Percentiles rank a stretch among this genome's conserved stretches.
Conservation (phyloP, 2,113 vertebrate species). For the Chloropsis hardwickii region DNA sequence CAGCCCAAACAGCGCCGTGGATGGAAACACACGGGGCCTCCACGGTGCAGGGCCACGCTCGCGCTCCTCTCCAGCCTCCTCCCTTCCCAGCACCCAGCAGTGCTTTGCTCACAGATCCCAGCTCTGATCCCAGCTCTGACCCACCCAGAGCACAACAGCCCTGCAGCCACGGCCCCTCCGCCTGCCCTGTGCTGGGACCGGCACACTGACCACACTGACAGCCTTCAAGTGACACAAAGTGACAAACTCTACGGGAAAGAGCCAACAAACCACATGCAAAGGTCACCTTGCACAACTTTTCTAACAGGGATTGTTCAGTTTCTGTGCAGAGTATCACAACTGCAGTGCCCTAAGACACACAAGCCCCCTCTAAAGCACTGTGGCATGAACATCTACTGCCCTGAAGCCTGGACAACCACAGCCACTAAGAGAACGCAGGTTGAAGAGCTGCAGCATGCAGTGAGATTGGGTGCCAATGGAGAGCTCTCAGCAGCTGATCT, state of each 20-base stretch:
- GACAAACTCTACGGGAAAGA: background rate
- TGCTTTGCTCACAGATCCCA: background rate
- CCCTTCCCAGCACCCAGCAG: background rate
- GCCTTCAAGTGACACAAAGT: background rate
- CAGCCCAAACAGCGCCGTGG: accelerated
- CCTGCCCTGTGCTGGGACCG: background rate
- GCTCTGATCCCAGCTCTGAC: background rate
- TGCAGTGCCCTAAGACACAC: background rate
- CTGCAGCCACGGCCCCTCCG: accelerated
- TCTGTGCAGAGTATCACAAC: background rate
- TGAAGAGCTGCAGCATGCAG: accelerated
- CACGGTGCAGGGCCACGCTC: background rate
- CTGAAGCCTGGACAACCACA: background rate
- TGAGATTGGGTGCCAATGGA: background rate
- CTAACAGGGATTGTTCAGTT: accelerated
- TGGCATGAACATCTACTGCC: accelerated
- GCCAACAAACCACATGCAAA: background rate
- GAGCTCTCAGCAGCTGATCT: background rate
- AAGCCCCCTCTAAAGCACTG: background rate
- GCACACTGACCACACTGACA: accelerated
- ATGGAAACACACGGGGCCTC: background rate
- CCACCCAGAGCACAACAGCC: accelerated
- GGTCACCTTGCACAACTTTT: accelerated
- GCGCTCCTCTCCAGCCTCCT: background rate
- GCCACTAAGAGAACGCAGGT: accelerated